A percentile compares a stretch with the other conserved stretches of the same genome.
Evolutionary conservation across 2,113 vertebrate species (phyloP).

Genomic region (Phaethornis superciliosus): DNA sequence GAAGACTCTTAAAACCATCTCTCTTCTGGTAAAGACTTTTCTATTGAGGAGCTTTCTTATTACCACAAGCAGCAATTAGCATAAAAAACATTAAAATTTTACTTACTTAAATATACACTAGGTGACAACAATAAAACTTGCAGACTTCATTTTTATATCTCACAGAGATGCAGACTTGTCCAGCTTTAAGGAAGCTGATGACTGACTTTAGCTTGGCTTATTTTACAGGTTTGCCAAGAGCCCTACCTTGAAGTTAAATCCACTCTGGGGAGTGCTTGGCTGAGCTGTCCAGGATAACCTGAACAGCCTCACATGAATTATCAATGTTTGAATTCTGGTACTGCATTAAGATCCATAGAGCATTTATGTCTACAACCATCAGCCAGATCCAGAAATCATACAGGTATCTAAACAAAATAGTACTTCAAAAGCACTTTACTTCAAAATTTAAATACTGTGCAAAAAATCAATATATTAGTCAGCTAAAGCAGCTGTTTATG

Average conservation of each 20-base stretch:
- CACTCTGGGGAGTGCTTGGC: not conserved
- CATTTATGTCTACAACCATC: not conserved
- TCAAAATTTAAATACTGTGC: not conserved
- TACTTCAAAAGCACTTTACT: not conserved
- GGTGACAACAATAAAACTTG: not conserved
- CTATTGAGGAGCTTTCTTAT: not conserved
- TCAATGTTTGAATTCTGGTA: not conserved
- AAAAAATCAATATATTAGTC: not conserved
- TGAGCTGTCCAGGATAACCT: not conserved
- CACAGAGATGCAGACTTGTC: not conserved
- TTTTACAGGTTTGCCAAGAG: not conserved
- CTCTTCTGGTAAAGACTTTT: not conserved
- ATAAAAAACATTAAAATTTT: not conserved
- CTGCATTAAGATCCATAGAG: not conserved
- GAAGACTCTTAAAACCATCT: fast-evolving
- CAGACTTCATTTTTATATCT: not conserved
- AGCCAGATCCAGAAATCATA: not conserved
- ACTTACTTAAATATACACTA: not conserved
- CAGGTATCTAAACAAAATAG: not conserved
- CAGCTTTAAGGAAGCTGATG: not conserved
- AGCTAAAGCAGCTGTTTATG: not conserved
- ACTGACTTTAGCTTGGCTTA: not conserved
- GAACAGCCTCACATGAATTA: not conserved
- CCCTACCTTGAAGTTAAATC: not conserved
- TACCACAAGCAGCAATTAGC: not conserved